Conservation (phyloP, 2,888 invertebrate species). For the Emesis russula region DNA sequence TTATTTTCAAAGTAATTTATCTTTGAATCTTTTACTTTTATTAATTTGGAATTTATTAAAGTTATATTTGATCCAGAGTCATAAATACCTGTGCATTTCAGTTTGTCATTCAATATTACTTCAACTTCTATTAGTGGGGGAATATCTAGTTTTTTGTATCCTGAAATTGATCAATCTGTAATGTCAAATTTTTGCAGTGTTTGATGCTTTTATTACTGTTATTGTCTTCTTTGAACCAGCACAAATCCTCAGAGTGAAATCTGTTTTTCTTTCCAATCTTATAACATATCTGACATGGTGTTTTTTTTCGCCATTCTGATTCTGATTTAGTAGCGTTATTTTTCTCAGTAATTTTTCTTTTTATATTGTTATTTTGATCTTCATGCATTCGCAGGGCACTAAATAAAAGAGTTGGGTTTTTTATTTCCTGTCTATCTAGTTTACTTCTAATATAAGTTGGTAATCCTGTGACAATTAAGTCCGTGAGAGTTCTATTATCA, state of each 20-base stretch:
- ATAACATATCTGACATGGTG: conserved; percentile 48
- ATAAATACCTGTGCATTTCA: conserved; percentile 54
- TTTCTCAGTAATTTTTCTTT: conserved; percentile 36
- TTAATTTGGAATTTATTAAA: conserved; percentile 51
- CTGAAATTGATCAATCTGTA: conserved; percentile 58
- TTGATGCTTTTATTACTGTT: conserved; percentile 35
- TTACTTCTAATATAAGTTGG: conserved; percentile 44
- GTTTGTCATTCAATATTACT: conserved; percentile 36
- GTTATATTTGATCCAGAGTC: conserved; percentile 50
- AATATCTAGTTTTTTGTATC: conserved; percentile 66
- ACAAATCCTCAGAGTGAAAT: conserved; percentile 57
- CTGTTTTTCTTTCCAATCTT: conserved; percentile 53
- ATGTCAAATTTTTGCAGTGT: conserved; percentile 52
- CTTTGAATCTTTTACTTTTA: conserved; percentile 42
- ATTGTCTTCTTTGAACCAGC: conserved; percentile 60
- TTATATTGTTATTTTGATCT: conserved; percentile 35
- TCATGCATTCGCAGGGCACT: conserved; percentile 43
- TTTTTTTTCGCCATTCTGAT: conserved; percentile 33
- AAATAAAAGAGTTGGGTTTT: conserved; percentile 37
- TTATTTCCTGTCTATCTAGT: conserved; percentile 41
- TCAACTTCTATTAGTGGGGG: conserved; percentile 45
- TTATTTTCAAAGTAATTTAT: conserved; percentile 50
- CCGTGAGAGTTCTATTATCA: conserved; percentile 45
- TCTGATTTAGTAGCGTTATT: conserved; percentile 38
- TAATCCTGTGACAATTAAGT: conserved; percentile 49